phyloP scores from a whole-genome alignment of 37 sponge, comb jelly and placozoan genomes.

The Mnemiopsis leidyi region DNA sequence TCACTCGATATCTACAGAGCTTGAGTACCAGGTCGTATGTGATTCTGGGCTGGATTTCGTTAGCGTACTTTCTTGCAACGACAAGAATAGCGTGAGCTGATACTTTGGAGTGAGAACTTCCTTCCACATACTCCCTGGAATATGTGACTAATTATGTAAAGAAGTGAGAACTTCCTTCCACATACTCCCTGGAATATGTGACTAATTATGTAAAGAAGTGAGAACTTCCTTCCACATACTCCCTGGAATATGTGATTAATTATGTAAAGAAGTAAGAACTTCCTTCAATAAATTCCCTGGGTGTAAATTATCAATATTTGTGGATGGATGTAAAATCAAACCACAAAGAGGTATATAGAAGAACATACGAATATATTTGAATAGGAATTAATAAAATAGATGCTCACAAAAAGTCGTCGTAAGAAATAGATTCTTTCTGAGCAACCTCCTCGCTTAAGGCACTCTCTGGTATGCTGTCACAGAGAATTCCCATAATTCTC shows the following conservation, averaged over 20 bases:
- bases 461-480: background rate
- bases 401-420: background rate
- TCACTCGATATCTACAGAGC: background rate
- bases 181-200: slow-evolving; percentile 11
- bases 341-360: too few species aligned
- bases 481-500: background rate
- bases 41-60: background rate
- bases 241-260: too few species aligned
- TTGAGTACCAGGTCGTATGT: slow-evolving; percentile 11
- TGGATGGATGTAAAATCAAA: too few species aligned
- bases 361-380: too few species aligned
- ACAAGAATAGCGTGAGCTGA: slow-evolving; percentile 8
- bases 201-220: too few species aligned
- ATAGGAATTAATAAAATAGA: too few species aligned
- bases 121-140: slow-evolving; percentile 8
- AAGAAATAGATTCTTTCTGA: background rate
- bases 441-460: background rate
- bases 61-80: background rate
- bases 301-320: too few species aligned
- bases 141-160: too few species aligned
- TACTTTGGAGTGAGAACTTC: background rate
- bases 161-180: background rate
- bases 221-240: background rate
- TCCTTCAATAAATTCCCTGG: slow-evolving; percentile 2
- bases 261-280: background rate